Conservation (phyloP, 1,140 invertebrate genomes). For the Zaprionus tsacasi region DNA sequence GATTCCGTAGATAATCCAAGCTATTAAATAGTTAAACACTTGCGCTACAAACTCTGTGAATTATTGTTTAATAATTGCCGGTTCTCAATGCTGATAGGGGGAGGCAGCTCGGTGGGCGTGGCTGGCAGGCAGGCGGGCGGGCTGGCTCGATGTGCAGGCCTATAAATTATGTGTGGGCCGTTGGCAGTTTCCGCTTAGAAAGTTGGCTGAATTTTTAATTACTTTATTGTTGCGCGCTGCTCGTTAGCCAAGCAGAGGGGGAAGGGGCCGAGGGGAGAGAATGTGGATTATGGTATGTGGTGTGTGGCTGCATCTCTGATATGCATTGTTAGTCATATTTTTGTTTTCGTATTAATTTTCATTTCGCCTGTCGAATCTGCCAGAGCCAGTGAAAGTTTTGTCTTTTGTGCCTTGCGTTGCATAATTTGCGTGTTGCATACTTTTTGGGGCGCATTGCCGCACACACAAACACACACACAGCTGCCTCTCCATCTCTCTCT, state of each 20-base stretch:
- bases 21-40: constrained; percentile 29
- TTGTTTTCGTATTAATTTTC: constrained; percentile 78
- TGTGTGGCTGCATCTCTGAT: constrained; percentile 24
- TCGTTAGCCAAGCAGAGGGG: constrained; percentile 6
- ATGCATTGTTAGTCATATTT: constrained; percentile 36
- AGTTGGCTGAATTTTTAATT: constrained; percentile 72
- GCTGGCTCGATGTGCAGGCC: constrained; percentile 6
- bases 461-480: constrained; percentile 4
- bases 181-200: constrained; percentile 42
- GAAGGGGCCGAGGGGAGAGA: neutral
- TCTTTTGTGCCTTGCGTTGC: constrained; percentile 75
- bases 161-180: constrained; percentile 33
- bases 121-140: neutral
- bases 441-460: constrained; percentile 26
- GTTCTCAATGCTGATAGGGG: neutral
- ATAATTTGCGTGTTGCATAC: constrained; percentile 75
- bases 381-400: constrained; percentile 70
- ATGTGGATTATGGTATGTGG: constrained; percentile 7
- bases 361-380: constrained; percentile 72
- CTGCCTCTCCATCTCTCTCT: constrained; percentile 21
- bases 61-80: constrained; percentile 40
- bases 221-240: constrained; percentile 52
- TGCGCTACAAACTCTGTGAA: constrained; percentile 12
- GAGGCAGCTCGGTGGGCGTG: neutral
- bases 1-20: constrained; percentile 16